Base-by-base conservation (phyloP, 1,140 invertebrate species). In the Drepana arcuata region DNA sequence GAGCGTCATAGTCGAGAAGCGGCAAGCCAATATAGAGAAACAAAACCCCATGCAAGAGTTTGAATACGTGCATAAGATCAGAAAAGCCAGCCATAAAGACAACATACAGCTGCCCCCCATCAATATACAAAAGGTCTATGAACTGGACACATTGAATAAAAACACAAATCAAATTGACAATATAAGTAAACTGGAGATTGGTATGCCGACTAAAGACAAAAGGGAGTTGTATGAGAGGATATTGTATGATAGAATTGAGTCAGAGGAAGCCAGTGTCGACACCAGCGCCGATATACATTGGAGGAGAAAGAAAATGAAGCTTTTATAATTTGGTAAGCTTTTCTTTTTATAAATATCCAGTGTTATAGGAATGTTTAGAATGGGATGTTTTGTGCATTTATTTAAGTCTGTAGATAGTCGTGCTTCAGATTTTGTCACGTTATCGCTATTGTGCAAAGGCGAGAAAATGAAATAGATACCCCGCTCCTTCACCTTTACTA, bases 171-270 rank as follows among this genome's bases (percentile, higher is more conserved):
- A n/a, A n/a, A n/a, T n/a, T n/a, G n/a, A n/a, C n/a, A n/a, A n/a
- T n/a, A n/a, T n/a, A n/a, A n/a, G n/a, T n/a, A n/a, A n/a, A n/a
- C n/a, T n/a, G n/a, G n/a, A n/a, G n/a, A n/a, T n/a, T n/a, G n/a
- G n/a, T 1, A 38, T 50, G 10, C 69, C 68, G 5, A 48, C 59
- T 2, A 61, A 70, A 7, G 68, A 65, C 14, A 68, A 66, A 29
- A 58, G 68, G 33, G 71, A 75, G 18, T 49, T 78, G 35, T 75
- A 74, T 34, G 72, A 79, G 51, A 75, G 70, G 48, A 81, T 82
- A 15, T 40, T 82, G 36, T 71, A 62, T 28, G 71, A 61, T 26
- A 63, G 62, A 16, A 45, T 57, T 3, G 71, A 72, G 26, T 41
- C 32, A 2, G 53, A 52, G 4, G 27, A 34, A 10, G 42, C 47